Conservation (phyloP, 1,140 invertebrate species). For the Drosophila athabasca region DNA sequence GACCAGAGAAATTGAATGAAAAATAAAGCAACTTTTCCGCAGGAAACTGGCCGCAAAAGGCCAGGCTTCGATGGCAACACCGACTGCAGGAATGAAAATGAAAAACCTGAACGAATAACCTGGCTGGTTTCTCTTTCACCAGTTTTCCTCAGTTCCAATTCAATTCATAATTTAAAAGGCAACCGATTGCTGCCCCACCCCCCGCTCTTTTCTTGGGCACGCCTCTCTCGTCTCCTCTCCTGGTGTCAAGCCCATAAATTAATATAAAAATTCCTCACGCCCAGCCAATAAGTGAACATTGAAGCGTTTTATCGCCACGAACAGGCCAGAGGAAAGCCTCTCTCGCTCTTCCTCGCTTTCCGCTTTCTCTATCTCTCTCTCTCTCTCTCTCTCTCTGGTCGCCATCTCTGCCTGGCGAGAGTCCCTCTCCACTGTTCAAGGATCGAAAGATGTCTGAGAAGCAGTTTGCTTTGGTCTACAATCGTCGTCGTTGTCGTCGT, state of each 20-base stretch:
- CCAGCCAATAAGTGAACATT: constrained; percentile 79
- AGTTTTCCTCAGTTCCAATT: constrained; percentile 47
- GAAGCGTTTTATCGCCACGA: constrained; percentile 71
- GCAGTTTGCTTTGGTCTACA: constrained; percentile 63
- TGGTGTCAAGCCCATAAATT: constrained; percentile 72
- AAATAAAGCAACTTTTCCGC: constrained; percentile 28
- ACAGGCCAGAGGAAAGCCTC: constrained; percentile 4
- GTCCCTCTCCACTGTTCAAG: constrained; percentile 2
- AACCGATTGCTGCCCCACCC: constrained; percentile 44
- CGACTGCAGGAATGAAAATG: too few species aligned
- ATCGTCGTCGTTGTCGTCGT: not conserved
- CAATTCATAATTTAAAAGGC: constrained; percentile 79
- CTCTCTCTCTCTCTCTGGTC: not conserved
- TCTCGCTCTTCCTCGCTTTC: not conserved
- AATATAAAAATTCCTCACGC: constrained; percentile 82
- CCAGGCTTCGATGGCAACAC: not conserved
- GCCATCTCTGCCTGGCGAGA: too few species aligned
- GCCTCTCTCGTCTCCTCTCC: not conserved
- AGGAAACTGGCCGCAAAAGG: constrained; percentile 50
- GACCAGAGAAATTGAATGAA: constrained; percentile 33
- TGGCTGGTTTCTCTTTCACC: constrained; percentile 28
- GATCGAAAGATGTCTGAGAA: constrained; percentile 63
- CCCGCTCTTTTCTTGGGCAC: not conserved
- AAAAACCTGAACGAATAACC: constrained; percentile 5
- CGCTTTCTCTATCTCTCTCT: too few species aligned